These are phyloP conservation scores for Sinonovacula constricta DNA, from an alignment of 1,140 invertebrate genomes.

Conservation along the genomic window DNA sequence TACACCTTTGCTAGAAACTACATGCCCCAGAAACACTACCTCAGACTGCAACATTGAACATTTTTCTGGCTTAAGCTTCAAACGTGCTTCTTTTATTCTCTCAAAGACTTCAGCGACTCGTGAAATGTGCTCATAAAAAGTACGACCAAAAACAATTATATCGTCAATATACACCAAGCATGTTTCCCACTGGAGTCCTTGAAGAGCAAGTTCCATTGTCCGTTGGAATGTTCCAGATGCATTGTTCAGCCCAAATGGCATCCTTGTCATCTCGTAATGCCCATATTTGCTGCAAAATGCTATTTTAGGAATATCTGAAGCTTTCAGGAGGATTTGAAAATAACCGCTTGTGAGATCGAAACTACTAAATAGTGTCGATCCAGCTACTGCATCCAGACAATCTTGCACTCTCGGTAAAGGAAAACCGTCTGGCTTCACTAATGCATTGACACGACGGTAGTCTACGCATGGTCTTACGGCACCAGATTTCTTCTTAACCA, in stretches of 20 bases:
- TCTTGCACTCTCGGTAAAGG: constrained; percentile 54
- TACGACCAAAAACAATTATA: constrained; percentile 38
- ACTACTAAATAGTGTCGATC: no score
- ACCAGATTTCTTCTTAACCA: no score
- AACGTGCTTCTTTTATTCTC: constrained; percentile 24
- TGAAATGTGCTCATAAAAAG: constrained; percentile 27
- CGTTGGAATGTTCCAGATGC: no score
- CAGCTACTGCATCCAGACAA: constrained; percentile 39
- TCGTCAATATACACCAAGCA: constrained; percentile 56
- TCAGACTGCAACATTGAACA: constrained; percentile 47
- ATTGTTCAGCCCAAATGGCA: not conserved
- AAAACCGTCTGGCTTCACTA: no score
- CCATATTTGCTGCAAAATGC: constrained; percentile 10
- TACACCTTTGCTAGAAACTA: constrained; percentile 28
- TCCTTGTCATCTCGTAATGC: constrained; percentile 13
- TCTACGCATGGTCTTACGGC: constrained; percentile 26
- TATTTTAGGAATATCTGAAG: constrained; percentile 27
- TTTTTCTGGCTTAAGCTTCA: constrained; percentile 54
- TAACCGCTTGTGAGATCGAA: constrained; percentile 52
- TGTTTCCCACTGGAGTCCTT: constrained; percentile 47
- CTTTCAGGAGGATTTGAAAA: constrained; percentile 74
- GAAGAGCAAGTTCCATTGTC: no score
- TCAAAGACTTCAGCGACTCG: no score
- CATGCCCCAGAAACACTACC: no score
- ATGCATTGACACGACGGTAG: constrained; percentile 20